A percentile compares a stretch with the other conserved stretches of the same genome.
Evolutionary conservation across 2,797 vertebrate species (phyloP).

Genomic region (Arvicola amphibius): DNA sequence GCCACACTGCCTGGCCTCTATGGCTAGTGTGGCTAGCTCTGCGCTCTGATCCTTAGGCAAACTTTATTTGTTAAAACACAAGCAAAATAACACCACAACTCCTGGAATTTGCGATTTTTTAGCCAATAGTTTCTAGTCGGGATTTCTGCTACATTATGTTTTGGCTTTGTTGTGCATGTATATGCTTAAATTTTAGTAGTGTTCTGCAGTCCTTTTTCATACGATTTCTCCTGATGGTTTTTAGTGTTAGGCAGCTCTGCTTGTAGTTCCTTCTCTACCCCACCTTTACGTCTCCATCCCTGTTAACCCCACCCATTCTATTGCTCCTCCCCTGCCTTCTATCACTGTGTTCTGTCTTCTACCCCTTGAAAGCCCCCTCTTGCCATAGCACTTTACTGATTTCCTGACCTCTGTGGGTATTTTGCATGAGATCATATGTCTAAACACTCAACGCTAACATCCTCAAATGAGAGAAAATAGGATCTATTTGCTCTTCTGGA

Average conservation of each 20-base stretch:
- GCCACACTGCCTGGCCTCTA: too few species aligned
- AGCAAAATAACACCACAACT: too few species aligned
- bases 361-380: background rate
- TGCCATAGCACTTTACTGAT: background rate
- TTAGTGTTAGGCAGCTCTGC: background rate
- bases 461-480: background rate
- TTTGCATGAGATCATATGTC: background rate
- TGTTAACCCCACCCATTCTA: too few species aligned
- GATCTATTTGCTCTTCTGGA: background rate
- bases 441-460: background rate
- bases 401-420: background rate
- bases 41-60: too few species aligned
- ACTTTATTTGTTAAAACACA: too few species aligned
- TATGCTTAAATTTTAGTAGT: background rate
- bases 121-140: background rate
- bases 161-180: background rate
- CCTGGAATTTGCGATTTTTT: too few species aligned
- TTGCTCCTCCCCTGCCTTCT: too few species aligned
- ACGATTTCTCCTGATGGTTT: too few species aligned
- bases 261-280: background rate
- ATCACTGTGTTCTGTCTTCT: background rate
- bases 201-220: background rate
- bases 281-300: background rate
- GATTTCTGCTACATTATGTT: background rate
- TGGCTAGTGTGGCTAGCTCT: too few species aligned